Percentiles rank a stretch among this genome's conserved stretches.
Evolutionary conservation across 2,888 invertebrate genomes (phyloP).

Genomic region (Dryococelus australis): DNA sequence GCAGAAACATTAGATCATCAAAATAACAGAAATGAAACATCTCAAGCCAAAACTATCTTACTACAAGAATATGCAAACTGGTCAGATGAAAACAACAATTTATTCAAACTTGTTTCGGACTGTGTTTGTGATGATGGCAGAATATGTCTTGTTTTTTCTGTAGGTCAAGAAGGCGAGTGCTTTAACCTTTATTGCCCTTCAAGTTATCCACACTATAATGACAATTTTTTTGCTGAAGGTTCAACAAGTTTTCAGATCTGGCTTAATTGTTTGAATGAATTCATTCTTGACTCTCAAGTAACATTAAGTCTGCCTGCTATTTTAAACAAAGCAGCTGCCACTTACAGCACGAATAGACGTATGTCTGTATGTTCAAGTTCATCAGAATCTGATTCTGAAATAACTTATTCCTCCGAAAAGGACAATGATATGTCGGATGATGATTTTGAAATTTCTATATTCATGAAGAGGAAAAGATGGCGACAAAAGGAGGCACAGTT

Average conservation of each 20-base stretch:
- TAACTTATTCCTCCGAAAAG: conserved; percentile 34
- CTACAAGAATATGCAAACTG: conserved; percentile 30
- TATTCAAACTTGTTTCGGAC: conserved; percentile 29
- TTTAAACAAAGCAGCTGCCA: conserved; percentile 41
- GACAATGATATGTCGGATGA: conserved; percentile 42
- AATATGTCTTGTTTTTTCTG: conserved; percentile 40
- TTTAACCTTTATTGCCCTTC: conserved; percentile 41
- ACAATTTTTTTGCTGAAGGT: conserved; percentile 47
- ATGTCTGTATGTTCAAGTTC: conserved; percentile 35
- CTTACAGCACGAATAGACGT: conserved; percentile 36
- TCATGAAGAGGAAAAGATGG: conserved; percentile 46
- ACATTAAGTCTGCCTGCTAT: conserved; percentile 40
- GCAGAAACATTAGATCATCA: conserved; percentile 1
- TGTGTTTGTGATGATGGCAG: conserved; percentile 43
- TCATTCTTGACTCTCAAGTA: conserved; percentile 43
- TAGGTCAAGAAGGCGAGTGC: conserved; percentile 40
- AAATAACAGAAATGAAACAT: not conserved
- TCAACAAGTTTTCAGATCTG: conserved; percentile 45
- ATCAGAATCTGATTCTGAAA: conserved; percentile 39
- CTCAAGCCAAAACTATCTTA: conserved; percentile 18
- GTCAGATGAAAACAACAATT: conserved; percentile 30
- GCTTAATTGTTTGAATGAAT: conserved; percentile 48
- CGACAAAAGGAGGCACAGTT: conserved; percentile 45
- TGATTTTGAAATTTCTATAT: conserved; percentile 42
- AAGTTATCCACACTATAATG: conserved; percentile 46